These are phyloP conservation scores for Nasonia vitripennis DNA, from an alignment of 1,140 invertebrate genomes.

Conservation along the genomic window DNA sequence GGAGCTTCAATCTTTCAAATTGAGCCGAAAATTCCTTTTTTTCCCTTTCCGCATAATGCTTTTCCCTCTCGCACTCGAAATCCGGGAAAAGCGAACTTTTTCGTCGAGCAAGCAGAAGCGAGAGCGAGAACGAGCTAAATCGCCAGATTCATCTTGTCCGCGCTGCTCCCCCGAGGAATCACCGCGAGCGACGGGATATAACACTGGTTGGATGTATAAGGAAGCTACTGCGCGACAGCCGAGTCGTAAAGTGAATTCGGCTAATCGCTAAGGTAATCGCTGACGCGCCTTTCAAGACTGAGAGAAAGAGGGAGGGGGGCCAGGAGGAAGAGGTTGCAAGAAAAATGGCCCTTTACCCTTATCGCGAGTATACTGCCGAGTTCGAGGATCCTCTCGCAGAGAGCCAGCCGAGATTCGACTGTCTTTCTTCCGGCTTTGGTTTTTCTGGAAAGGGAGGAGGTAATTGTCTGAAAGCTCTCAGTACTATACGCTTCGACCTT, in stretches of 20 bases:
- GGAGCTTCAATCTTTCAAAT: conserved; percentile 33
- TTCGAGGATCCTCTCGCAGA: background rate
- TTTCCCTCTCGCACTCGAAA: background rate
- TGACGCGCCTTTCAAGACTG: background rate
- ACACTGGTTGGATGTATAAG: no score
- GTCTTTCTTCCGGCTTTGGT: background rate
- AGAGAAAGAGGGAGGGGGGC: background rate
- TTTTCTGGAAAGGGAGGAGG: no score
- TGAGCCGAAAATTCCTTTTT: conserved; percentile 21
- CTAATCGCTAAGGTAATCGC: conserved; percentile 41
- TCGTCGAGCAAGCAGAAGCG: background rate
- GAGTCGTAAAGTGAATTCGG: conserved; percentile 29
- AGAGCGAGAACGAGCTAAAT: conserved; percentile 17
- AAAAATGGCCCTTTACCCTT: background rate
- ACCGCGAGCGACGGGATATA: background rate
- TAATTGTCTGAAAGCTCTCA: no score
- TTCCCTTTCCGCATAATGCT: background rate
- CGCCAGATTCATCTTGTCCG: conserved; percentile 30
- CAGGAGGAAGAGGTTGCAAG: background rate
- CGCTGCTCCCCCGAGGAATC: background rate
- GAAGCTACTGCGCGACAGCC: background rate
- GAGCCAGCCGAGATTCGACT: background rate
- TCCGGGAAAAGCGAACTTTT: background rate
- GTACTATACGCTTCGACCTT: no score
- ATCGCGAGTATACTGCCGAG: background rate